A percentile compares a stretch with the other conserved stretches of the same genome.
Evolutionary conservation across 2,113 vertebrate genomes (phyloP).

Genomic region (Pandion haliaetus): DNA sequence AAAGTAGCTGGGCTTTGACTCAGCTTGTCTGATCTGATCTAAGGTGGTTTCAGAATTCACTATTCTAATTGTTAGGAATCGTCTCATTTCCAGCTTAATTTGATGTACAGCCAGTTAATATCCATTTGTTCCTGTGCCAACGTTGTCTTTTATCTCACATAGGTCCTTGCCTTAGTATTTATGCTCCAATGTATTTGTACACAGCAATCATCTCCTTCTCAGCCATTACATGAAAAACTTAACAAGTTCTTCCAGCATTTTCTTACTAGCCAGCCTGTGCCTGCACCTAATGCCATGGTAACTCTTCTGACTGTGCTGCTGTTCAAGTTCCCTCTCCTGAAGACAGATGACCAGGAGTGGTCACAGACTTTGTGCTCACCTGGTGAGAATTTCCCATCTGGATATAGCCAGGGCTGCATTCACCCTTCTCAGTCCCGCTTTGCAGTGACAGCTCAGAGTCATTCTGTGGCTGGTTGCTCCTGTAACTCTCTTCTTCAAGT

Average conservation of each 20-base stretch:
- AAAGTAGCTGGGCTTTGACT: neutral
- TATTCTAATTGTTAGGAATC: neutral
- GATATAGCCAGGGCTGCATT: neutral
- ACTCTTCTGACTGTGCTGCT: neutral
- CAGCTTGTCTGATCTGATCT: rapidly evolving
- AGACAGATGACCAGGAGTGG: neutral
- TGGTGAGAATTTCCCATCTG: neutral
- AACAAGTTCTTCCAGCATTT: neutral
- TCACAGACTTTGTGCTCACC: neutral
- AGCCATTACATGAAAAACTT: neutral
- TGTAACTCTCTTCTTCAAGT: neutral
- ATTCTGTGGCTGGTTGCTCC: neutral
- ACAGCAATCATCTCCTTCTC: neutral
- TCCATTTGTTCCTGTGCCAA: neutral
- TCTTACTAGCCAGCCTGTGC: neutral
- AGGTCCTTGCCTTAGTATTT: neutral
- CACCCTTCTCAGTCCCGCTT: neutral
- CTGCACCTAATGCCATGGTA: neutral
- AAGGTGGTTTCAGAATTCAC: neutral
- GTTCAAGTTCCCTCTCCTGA: neutral
- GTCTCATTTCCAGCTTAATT: neutral
- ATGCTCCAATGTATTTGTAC: neutral
- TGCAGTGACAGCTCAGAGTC: neutral
- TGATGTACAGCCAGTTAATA: neutral
- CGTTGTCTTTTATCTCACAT: neutral